phyloP scores from a whole-genome alignment of 2,888 invertebrate genomes.

The Chouioia cunea region DNA sequence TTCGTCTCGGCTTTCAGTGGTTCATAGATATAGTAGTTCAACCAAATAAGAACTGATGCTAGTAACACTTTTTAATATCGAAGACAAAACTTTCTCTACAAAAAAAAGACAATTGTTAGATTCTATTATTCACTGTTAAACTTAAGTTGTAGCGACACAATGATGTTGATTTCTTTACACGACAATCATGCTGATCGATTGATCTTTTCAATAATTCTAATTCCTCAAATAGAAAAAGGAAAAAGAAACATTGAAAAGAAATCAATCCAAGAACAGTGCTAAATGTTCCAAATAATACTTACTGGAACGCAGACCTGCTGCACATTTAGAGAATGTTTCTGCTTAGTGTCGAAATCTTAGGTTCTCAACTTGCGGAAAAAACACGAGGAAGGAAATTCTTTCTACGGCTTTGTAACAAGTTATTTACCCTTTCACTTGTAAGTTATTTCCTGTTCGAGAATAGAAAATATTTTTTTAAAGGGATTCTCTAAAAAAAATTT shows the following conservation, averaged over 20 bases:
- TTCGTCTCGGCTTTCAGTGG: constrained; percentile 16
- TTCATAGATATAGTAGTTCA: constrained; percentile 9
- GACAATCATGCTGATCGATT: no score
- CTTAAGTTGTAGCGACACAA: no score
- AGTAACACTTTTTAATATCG: constrained; percentile 13
- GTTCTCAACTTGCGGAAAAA: constrained; percentile 14
- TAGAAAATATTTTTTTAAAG: constrained; percentile 2
- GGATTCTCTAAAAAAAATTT: not conserved
- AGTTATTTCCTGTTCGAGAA: constrained; percentile 33
- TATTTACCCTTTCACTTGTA: constrained; percentile 26
- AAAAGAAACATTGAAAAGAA: not conserved
- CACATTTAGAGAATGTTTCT: not conserved
- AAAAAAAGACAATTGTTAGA: constrained; percentile 1
- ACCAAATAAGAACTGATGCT: constrained; percentile 3
- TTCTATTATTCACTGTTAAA: not conserved
- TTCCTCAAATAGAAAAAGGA: not conserved
- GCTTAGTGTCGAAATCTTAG: constrained; percentile 18
- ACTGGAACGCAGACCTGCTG: constrained; percentile 19
- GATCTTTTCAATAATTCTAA: no score
- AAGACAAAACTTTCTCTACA: constrained; percentile 31
- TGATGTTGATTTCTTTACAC: no score
- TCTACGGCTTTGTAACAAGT: constrained; percentile 28
- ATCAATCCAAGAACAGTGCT: no score
- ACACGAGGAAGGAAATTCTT: constrained; percentile 20
- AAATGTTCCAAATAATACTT: constrained; percentile 5